A percentile compares a stretch with the other conserved stretches of the same genome.
These are phyloP conservation scores for Xestia sexstrigata DNA, from an alignment of 2,888 invertebrate genomes.

Conservation along the genomic window DNA sequence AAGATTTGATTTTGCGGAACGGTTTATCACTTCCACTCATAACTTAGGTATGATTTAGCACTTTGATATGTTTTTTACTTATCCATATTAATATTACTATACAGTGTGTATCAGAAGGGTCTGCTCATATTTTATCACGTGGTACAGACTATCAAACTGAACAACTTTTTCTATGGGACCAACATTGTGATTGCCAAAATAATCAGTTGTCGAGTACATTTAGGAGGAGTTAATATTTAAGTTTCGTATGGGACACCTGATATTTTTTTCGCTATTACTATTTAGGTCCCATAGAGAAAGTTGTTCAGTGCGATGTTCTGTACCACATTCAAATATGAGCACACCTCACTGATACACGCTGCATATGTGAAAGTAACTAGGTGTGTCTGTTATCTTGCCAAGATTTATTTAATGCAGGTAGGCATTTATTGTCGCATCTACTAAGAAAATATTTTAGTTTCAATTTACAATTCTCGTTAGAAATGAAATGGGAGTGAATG, in stretches of 20 bases:
- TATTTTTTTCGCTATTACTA: background rate
- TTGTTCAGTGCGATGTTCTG: background rate
- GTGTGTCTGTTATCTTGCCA: background rate
- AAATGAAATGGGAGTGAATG: background rate
- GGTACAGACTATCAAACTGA: background rate
- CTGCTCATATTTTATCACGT: background rate
- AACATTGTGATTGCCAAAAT: background rate
- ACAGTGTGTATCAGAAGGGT: background rate
- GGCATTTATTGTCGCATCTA: background rate
- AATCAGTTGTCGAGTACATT: background rate
- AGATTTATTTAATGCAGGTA: background rate
- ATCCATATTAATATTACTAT: background rate
- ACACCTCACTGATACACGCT: background rate
- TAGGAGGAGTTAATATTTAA: background rate
- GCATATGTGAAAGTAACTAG: background rate
- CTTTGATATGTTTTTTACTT: constrained; percentile 20
- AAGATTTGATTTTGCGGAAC: constrained; percentile 50
- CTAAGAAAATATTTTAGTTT: background rate
- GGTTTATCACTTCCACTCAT: constrained; percentile 45
- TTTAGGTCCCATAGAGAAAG: background rate
- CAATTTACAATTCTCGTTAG: background rate
- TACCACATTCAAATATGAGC: background rate
- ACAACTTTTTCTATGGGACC: too few species aligned
- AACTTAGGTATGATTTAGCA: constrained; percentile 47
- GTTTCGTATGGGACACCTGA: background rate